phyloP scores from a whole-genome alignment of 2,797 vertebrate genomes.

The Pogonophryne albipinna region DNA sequence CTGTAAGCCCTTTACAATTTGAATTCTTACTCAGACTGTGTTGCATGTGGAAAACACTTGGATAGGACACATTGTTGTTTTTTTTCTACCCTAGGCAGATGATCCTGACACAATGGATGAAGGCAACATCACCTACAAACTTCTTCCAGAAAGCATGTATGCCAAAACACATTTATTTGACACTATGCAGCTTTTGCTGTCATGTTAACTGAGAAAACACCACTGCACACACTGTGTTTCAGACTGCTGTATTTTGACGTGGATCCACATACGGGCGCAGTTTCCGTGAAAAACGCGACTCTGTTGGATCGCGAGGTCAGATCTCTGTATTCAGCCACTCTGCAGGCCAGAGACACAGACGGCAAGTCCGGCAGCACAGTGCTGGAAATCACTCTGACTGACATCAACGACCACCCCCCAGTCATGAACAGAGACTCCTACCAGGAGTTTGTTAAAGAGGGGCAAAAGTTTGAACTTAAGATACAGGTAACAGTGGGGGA shows the following conservation, averaged over 20 bases:
- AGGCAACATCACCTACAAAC: conserved; percentile 87
- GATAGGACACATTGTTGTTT: background rate
- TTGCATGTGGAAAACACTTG: background rate
- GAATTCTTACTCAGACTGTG: background rate
- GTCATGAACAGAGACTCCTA: conserved; percentile 83
- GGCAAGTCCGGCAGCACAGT: conserved; percentile 78
- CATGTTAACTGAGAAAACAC: background rate
- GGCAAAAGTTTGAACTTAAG: conserved; percentile 11
- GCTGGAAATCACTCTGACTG: conserved; percentile 88
- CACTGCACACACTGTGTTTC: conserved; percentile 43
- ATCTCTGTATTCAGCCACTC: conserved; percentile 85
- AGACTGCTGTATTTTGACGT: conserved; percentile 87
- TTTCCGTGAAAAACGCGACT: conserved; percentile 81
- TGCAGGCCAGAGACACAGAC: conserved; percentile 88
- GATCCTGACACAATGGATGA: conserved; percentile 88
- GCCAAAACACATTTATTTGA: conserved; percentile 37
- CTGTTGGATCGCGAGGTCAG: conserved; percentile 89
- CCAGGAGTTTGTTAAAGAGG: conserved; percentile 85
- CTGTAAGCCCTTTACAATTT: conserved; percentile 78
- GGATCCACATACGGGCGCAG: conserved; percentile 59
- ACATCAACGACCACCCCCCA: conserved; percentile 88
- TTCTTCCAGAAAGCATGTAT: conserved; percentile 91
- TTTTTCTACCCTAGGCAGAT: conserved; percentile 82
- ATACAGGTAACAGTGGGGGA: conserved; percentile 74
- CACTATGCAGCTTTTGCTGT: background rate